phyloP scores from a whole-genome alignment of 2,113 vertebrate genomes.

The Octodon degus region DNA sequence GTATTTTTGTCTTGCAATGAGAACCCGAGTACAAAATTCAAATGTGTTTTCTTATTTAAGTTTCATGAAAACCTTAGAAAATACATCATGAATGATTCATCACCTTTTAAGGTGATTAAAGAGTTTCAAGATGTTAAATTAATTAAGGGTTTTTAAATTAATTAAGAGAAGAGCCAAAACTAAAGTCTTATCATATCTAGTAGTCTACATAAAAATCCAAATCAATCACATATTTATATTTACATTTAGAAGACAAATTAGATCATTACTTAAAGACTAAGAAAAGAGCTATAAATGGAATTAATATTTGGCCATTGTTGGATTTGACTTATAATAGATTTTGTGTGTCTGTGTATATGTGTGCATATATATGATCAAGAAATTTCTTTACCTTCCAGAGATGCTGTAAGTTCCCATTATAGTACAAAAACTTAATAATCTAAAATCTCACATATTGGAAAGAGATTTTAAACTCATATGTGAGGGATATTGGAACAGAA shows the following conservation, averaged over 20 bases:
- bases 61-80: neutral
- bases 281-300: neutral
- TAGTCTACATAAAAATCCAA: neutral
- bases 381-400: neutral
- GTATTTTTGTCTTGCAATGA: neutral
- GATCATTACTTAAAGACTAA: neutral
- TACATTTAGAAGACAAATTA: neutral
- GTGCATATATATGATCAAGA: neutral
- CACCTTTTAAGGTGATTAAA: neutral
- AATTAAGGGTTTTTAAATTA: neutral
- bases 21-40: neutral
- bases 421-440: neutral
- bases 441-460: neutral
- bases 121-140: neutral
- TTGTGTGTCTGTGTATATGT: neutral
- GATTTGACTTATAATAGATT: neutral
- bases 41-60: neutral
- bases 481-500: neutral
- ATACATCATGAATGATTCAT: neutral
- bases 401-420: neutral
- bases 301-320: neutral
- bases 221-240: neutral
- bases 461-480: neutral
- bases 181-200: neutral
- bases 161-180: neutral